These are phyloP conservation scores for Picathartes gymnocephalus DNA, from an alignment of 2,113 vertebrate genomes.

Conservation along the genomic window DNA sequence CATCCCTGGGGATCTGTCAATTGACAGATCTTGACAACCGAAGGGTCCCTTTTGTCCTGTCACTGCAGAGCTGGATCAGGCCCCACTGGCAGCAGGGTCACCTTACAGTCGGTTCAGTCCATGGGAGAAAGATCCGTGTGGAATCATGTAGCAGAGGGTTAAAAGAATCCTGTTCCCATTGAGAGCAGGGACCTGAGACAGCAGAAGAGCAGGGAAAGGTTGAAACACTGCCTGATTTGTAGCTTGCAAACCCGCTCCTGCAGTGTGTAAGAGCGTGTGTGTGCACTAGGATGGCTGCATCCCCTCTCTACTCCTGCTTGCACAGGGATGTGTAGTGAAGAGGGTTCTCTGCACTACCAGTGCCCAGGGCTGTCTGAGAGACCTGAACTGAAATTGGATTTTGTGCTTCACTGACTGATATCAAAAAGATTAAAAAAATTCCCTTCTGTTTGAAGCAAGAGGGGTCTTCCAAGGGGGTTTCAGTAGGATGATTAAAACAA, in stretches of 20 bases:
- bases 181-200: background rate
- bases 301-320: background rate
- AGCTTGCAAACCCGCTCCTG: background rate
- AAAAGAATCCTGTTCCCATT: background rate
- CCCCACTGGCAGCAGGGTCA: background rate
- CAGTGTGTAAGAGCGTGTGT: background rate
- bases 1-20: background rate
- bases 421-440: background rate
- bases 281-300: background rate
- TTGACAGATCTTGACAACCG: background rate
- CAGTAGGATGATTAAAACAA: background rate
- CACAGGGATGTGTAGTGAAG: background rate
- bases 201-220: background rate
- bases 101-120: background rate
- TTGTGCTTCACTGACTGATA: conserved; percentile 15
- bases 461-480: background rate
- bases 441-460: background rate
- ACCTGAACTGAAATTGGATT: conserved; percentile 6
- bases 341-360: background rate
- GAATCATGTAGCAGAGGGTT: background rate
- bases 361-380: background rate
- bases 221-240: background rate
- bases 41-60: background rate
- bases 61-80: background rate
- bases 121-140: background rate